Conservation (phyloP, 2,113 vertebrate genomes). For the Microtus montanus region DNA sequence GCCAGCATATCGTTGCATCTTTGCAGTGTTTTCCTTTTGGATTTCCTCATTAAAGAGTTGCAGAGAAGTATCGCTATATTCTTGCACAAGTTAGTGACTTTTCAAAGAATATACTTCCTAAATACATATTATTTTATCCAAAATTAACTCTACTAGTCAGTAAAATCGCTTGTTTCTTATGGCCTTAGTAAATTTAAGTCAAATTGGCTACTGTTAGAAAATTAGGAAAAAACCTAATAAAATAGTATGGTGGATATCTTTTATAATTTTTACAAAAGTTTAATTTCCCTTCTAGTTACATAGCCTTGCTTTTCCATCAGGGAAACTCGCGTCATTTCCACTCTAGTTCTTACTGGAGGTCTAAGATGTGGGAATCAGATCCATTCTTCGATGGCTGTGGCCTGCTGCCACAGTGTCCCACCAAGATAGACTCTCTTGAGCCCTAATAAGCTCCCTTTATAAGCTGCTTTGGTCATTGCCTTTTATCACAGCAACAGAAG, state of each 20-base stretch:
- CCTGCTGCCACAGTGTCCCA: too few species aligned
- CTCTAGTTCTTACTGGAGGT: background rate
- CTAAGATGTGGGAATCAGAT: background rate
- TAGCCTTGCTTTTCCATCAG: background rate
- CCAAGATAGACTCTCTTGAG: background rate
- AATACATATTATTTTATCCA: background rate
- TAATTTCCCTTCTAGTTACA: background rate
- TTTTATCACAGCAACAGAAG: background rate
- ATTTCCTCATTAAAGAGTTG: background rate
- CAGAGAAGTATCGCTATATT: background rate
- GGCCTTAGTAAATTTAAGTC: background rate
- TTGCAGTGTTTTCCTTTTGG: background rate
- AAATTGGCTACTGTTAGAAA: background rate
- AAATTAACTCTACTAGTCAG: background rate
- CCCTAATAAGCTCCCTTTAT: background rate
- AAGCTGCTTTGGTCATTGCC: background rate
- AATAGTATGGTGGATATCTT: accelerated
- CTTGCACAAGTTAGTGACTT: background rate
- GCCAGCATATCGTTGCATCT: background rate
- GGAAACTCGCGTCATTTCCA: background rate
- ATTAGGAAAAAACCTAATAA: background rate
- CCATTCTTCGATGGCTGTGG: background rate
- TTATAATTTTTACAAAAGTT: background rate
- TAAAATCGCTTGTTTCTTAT: background rate
- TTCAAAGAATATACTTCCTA: background rate